Evolutionary conservation across 2,113 vertebrate genomes (phyloP).

Genomic region (Mandrillus leucophaeus): DNA sequence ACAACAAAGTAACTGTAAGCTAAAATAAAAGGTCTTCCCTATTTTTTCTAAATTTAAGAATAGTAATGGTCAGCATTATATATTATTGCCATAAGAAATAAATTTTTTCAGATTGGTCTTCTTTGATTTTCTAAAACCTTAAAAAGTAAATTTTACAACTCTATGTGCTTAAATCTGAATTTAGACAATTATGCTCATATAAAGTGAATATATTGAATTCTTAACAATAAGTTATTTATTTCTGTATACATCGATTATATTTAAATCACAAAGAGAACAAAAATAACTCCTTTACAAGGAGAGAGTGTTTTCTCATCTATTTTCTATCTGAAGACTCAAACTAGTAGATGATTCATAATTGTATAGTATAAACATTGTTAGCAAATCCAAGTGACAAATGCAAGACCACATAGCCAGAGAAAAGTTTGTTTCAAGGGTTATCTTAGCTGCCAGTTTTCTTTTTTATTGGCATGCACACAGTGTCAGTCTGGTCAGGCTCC

Average conservation of each 20-base stretch:
- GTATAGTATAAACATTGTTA: background rate
- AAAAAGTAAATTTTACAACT: background rate
- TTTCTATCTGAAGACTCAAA: slow-evolving; percentile 19
- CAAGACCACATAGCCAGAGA: background rate
- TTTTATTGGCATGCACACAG: background rate
- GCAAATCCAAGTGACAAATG: background rate
- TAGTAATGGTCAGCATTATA: background rate
- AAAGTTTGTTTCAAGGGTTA: background rate
- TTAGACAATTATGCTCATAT: background rate
- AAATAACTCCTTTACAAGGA: background rate
- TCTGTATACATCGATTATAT: background rate
- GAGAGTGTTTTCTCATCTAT: background rate
- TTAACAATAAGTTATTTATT: background rate
- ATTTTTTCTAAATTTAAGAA: background rate
- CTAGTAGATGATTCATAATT: background rate
- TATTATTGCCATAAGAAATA: background rate
- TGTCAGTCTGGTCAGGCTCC: background rate
- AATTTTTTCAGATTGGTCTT: background rate
- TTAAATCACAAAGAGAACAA: background rate
- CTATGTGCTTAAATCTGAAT: background rate
- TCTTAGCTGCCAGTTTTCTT: background rate
- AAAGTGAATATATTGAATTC: background rate
- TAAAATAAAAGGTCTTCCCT: background rate
- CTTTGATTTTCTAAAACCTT: background rate
- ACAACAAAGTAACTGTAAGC: background rate